Evolutionary conservation across 2,113 vertebrate genomes (phyloP).

Genomic region (Protobothrops flavoviridis): DNA sequence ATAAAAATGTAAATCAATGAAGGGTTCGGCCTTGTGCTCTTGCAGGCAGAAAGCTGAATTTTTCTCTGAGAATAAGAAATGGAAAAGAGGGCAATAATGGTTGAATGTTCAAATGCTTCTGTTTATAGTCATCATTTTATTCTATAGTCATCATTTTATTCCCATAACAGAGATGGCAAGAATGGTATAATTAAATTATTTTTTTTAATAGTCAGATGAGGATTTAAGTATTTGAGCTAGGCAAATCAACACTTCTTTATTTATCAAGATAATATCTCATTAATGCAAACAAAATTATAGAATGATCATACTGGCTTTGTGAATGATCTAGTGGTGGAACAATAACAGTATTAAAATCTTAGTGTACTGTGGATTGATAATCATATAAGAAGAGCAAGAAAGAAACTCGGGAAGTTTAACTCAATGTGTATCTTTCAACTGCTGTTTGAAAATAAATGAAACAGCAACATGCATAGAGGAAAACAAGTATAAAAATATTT

Average conservation of each 20-base stretch:
- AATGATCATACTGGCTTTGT: neutral
- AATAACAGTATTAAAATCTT: neutral
- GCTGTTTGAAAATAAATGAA: neutral
- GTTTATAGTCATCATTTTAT: neutral
- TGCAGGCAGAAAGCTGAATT: neutral
- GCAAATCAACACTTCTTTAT: neutral
- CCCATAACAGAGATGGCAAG: neutral
- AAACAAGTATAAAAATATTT: neutral
- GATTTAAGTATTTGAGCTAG: conserved; percentile 1
- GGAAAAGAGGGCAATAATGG: neutral
- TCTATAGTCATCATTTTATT: too few species aligned
- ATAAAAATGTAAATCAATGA: neutral
- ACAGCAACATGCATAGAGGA: neutral
- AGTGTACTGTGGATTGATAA: neutral
- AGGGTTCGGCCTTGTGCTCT: neutral
- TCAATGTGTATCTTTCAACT: neutral
- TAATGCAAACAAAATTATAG: neutral
- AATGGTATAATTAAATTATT: neutral
- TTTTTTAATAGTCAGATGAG: neutral
- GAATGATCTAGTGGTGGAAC: conserved; percentile 17
- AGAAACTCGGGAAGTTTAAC: neutral
- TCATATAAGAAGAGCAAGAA: neutral
- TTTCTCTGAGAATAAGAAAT: neutral
- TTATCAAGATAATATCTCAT: neutral
- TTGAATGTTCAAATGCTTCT: neutral